Percentiles rank a stretch among this genome's conserved stretches.
phyloP scores from a whole-genome alignment of 2,888 invertebrate species.

The Pristionchus entomophagus region DNA sequence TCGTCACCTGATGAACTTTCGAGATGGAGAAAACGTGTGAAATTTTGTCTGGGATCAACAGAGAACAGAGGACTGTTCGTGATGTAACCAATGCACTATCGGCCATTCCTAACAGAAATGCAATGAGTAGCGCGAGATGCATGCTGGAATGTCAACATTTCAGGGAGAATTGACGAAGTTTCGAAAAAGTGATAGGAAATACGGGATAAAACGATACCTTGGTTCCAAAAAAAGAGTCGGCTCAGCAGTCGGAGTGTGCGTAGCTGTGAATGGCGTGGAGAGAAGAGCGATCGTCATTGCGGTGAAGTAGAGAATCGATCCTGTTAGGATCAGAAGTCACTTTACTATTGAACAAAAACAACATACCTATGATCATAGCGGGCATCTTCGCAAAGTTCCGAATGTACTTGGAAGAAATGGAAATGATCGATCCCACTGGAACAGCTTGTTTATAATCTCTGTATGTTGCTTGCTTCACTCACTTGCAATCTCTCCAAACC shows the following conservation, averaged over 20 bases:
- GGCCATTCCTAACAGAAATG: neutral
- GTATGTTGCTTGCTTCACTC: neutral
- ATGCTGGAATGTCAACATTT: neutral
- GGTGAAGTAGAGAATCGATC: neutral
- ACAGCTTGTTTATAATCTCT: neutral
- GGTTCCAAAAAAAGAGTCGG: neutral
- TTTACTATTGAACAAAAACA: neutral
- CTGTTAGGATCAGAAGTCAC: neutral
- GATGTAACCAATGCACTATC: too few relatives aligned
- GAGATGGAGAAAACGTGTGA: conserved; percentile 24
- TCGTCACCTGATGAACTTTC: neutral
- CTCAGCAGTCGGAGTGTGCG: neutral
- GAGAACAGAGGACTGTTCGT: too few relatives aligned
- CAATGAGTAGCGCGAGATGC: neutral
- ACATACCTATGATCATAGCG: neutral
- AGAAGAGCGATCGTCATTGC: neutral
- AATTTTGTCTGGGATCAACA: too few relatives aligned
- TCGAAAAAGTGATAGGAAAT: too few relatives aligned
- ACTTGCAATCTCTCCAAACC: neutral
- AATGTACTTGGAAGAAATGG: neutral
- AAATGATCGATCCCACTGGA: conserved; percentile 2
- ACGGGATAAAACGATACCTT: too few relatives aligned
- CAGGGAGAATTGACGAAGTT: too few relatives aligned
- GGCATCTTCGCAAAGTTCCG: neutral
- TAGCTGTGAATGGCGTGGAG: neutral